Evolutionary conservation across 2,888 invertebrate genomes (phyloP).

Genomic region (Caenorhabditis japonica): DNA sequence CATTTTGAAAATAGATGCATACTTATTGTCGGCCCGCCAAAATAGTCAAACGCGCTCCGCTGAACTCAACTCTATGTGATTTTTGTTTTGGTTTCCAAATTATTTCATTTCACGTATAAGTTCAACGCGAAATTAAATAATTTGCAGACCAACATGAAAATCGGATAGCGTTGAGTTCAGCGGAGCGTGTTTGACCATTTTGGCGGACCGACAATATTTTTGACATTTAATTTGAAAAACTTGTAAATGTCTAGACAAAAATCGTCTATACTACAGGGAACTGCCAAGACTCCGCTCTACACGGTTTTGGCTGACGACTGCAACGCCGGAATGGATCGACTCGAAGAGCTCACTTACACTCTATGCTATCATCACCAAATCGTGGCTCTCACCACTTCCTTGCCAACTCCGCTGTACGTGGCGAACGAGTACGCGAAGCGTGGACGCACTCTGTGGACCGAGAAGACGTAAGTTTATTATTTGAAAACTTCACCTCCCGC

Average conservation of each 20-base stretch:
- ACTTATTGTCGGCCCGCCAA: no score
- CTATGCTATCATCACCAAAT: conserved; percentile 72
- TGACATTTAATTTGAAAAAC: not conserved
- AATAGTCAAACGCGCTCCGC: no score
- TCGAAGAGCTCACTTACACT: conserved; percentile 65
- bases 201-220: no score
- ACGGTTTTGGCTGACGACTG: conserved; percentile 69
- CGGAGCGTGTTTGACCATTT: no score
- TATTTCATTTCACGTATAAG: no score
- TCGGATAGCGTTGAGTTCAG: no score
- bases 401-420: conserved; percentile 72
- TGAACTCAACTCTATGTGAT: no score
- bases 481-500: no score
- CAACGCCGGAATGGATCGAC: conserved; percentile 57
- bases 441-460: conserved; percentile 52
- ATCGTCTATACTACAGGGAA: conserved; percentile 70
- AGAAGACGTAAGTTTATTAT: conserved; percentile 30
- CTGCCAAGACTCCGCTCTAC: conserved; percentile 71
- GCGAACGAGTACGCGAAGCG: conserved; percentile 71
- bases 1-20: not conserved
- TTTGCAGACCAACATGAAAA: no score
- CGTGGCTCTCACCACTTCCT: conserved; percentile 62
- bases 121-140: no score
- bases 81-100: no score
- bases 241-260: no score